Evolutionary conservation across 2,888 invertebrate genomes (phyloP).

Genomic region (Antitype chi): DNA sequence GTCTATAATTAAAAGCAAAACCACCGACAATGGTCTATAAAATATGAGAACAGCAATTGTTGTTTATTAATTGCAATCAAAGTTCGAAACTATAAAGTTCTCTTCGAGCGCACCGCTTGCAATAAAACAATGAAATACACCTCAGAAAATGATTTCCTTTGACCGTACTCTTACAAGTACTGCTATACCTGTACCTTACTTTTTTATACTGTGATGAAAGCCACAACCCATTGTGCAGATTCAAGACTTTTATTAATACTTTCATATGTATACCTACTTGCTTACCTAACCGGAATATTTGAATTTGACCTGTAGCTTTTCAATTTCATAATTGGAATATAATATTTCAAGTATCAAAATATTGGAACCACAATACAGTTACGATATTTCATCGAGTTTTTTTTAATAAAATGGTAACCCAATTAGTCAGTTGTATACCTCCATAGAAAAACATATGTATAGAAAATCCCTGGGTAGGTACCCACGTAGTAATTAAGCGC

Average conservation of each 20-base stretch:
- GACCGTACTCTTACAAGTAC: constrained; percentile 12
- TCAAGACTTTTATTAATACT: constrained; percentile 1
- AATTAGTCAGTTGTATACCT: constrained; percentile 20
- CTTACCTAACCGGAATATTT: not conserved
- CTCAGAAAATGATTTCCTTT: constrained; percentile 34
- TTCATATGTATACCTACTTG: not conserved
- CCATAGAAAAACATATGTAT: constrained; percentile 14
- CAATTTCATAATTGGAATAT: not conserved
- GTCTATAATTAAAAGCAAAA: not conserved
- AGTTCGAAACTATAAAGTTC: constrained; percentile 36
- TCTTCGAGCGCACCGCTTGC: constrained; percentile 5
- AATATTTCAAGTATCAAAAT: constrained; percentile 4
- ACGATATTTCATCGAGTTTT: not conserved
- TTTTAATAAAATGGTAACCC: not conserved
- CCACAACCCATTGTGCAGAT: not conserved
- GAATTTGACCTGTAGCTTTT: not conserved
- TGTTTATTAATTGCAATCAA: constrained; percentile 26
- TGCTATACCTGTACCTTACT: not conserved
- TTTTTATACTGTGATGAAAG: constrained; percentile 3
- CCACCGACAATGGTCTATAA: not conserved
- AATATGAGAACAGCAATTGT: not conserved
- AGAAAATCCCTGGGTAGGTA: constrained; percentile 1
- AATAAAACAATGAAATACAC: constrained; percentile 15
- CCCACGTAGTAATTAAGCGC: constrained; percentile 13
- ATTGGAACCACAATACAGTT: not conserved